Evolutionary conservation across 2,797 vertebrate genomes (phyloP), one percentile per base, ranked within the genome.

Genomic region (Allobates femoralis): DNA sequence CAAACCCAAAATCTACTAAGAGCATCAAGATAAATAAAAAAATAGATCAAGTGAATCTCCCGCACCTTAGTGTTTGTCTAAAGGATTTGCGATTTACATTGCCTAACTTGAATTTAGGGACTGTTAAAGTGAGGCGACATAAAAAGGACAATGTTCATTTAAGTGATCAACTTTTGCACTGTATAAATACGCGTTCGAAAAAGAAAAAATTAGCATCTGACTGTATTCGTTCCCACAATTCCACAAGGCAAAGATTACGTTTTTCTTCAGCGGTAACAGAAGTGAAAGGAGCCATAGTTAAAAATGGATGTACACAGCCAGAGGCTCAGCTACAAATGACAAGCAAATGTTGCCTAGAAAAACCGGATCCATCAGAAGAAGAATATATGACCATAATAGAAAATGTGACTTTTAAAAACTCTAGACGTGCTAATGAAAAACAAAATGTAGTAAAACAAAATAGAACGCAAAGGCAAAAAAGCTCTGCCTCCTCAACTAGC

Each of bases 361-460:
- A 75, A 6, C 50, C 14, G 19, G 16, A 76, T 76, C 3, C 26
- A 30, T 55, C 89, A 30, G 19, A 92, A 69, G 90, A 91, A 83
- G 89, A 0, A 60, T 90, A 89, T 87, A 91, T 87, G 89, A 93
- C 90, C 88, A 90, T 89, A 69, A 82, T 89, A 78, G 92, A 94
- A 86, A 92, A 94, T 94, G 97, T 89, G 96, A 92, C 96, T 96
- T 56, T 93, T 99, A 91, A 95, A 34, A 10, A 82, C 98, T 93
- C 94, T 96, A 90, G 95, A 81, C 95, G 95, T 83, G 96, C 98
- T 91, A 97, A 95, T 91, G 95, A 98, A 89, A 98, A 97, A 90
- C 92, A 98, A 88, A 96, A 94, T 83, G 97, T 97, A 90, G 94
- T 93, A 90, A 94, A 96, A 69, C 28, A 21, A 62, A 90, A 94